These are phyloP conservation scores for Drosophila quadrilineata DNA, from an alignment of 1,140 invertebrate genomes.

Conservation along the genomic window DNA sequence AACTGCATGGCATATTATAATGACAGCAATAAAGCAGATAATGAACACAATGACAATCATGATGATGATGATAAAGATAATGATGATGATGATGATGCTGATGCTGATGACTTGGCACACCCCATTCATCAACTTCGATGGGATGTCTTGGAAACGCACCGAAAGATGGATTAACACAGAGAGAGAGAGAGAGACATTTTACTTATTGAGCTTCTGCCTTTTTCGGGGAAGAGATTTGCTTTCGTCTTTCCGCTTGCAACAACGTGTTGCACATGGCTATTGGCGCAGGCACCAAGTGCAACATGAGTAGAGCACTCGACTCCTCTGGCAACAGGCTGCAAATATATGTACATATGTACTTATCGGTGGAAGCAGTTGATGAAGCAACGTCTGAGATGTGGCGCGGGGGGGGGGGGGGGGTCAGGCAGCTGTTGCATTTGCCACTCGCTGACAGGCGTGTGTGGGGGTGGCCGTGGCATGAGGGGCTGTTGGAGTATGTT, in stretches of 20 bases:
- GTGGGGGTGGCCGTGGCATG: too few species aligned
- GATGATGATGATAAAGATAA: too few species aligned
- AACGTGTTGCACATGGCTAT: slow-evolving; percentile 71
- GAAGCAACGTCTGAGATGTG: not conserved
- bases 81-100: slow-evolving; percentile 75
- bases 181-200: too few species aligned
- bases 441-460: too few species aligned
- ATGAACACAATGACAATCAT: too few species aligned
- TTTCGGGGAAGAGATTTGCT: too few species aligned
- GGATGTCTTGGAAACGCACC: slow-evolving; percentile 23
- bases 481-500: too few species aligned
- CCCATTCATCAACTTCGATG: slow-evolving; percentile 74
- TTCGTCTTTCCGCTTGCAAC: slow-evolving; percentile 51
- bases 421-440: too few species aligned
- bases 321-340: slow-evolving; percentile 51
- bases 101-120: slow-evolving; percentile 67
- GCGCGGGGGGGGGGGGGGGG: too few species aligned
- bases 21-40: slow-evolving; percentile 73
- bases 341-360: too few species aligned
- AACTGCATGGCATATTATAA: slow-evolving; percentile 66
- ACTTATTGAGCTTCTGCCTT: slow-evolving; percentile 56
- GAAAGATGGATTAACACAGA: not conserved
- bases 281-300: slow-evolving; percentile 61
- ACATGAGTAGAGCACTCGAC: slow-evolving; percentile 73
- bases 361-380: slow-evolving; percentile 24